Percentiles rank a stretch among this genome's conserved stretches.
Conservation (phyloP, 2,797 vertebrate species). For the Phalloptychus januarius region DNA sequence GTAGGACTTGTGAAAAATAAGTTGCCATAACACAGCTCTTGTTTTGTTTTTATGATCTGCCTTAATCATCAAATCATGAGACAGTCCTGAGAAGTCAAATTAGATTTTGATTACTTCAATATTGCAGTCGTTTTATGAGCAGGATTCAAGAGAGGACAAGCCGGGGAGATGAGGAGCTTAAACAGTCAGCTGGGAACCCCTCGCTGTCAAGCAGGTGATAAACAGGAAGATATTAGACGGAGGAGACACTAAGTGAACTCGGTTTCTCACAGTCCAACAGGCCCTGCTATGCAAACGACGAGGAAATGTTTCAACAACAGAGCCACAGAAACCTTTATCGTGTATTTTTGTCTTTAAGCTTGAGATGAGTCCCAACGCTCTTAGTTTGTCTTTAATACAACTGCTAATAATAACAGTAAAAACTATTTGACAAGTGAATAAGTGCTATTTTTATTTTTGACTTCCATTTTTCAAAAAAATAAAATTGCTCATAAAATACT, state of each 20-base stretch:
- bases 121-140: constrained; percentile 3
- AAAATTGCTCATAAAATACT: neutral
- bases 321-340: neutral
- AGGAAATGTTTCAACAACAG: neutral
- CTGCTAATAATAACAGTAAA: neutral
- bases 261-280: neutral
- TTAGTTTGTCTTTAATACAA: neutral
- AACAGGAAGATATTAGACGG: constrained; percentile 1
- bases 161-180: neutral
- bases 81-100: neutral
- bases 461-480: neutral
- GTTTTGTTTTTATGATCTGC: neutral
- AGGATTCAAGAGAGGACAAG: constrained; percentile 6
- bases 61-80: neutral
- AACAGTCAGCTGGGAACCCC: neutral
- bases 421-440: neutral
- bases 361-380: neutral
- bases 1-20: neutral
- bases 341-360: neutral
- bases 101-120: constrained; percentile 1
- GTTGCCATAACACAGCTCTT: neutral
- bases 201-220: neutral
- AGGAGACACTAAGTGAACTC: neutral
- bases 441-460: neutral
- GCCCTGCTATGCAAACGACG: neutral